These are phyloP conservation scores for Melanaphis sacchari DNA, from an alignment of 1,140 invertebrate genomes.

Conservation along the genomic window DNA sequence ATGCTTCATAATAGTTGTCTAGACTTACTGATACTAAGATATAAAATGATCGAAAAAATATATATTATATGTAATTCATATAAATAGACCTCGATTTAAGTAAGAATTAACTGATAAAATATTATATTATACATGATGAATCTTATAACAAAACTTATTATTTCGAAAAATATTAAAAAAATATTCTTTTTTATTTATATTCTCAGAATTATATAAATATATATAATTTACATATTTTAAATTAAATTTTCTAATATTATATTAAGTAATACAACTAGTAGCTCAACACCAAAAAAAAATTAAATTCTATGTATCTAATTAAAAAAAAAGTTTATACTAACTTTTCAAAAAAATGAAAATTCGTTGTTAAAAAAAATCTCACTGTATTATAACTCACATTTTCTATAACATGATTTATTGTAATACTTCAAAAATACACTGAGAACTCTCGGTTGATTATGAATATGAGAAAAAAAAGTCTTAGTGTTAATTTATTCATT, in stretches of 20 bases:
- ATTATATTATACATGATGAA: background rate
- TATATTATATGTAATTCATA: background rate
- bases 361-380: background rate
- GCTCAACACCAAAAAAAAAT: background rate
- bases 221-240: background rate
- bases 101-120: background rate
- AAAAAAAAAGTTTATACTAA: background rate
- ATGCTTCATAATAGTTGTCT: background rate
- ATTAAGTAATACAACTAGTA: background rate
- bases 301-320: background rate
- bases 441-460: background rate
- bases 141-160: background rate
- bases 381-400: background rate
- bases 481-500: slow-evolving; percentile 40
- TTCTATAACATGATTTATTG: slow-evolving; percentile 9
- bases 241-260: background rate
- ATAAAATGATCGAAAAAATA: background rate
- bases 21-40: background rate
- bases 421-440: background rate
- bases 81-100: background rate
- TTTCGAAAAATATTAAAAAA: background rate
- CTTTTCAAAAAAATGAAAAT: background rate
- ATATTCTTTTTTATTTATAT: too few relatives aligned
- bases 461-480: background rate
- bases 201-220: background rate